Percentiles rank a stretch among this genome's conserved stretches.
phyloP scores from a whole-genome alignment of 2,797 vertebrate genomes.

The Helicolenus hilgendorfi region DNA sequence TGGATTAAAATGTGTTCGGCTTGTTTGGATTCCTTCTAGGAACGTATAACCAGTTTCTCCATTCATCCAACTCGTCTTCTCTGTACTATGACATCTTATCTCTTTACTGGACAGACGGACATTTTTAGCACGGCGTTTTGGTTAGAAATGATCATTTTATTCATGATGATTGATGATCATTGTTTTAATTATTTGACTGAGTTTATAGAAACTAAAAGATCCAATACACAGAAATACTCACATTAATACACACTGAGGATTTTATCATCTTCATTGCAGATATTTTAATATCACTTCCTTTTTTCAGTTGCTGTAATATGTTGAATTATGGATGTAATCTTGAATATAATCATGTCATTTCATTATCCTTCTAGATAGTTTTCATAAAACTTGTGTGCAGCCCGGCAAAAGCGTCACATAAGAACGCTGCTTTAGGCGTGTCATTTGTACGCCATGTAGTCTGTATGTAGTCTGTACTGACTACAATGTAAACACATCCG shows the following conservation, averaged over 20 bases:
- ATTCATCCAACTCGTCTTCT: not conserved
- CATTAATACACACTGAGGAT: not conserved
- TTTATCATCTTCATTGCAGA: not conserved
- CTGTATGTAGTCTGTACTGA: no score
- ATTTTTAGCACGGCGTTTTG: not conserved
- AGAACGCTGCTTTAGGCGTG: no score
- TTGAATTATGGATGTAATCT: not conserved
- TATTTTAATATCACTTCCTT: not conserved
- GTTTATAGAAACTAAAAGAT: not conserved
- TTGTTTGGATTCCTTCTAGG: conserved; percentile 63
- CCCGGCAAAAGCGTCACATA: no score
- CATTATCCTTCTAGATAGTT: not conserved
- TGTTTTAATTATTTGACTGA: not conserved
- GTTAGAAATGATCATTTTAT: not conserved
- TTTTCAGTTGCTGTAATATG: not conserved
- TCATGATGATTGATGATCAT: no score
- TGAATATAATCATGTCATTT: not conserved
- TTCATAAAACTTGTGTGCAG: not conserved
- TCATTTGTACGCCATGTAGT: not conserved
- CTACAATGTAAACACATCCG: no score
- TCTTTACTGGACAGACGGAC: not conserved
- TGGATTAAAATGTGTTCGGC: conserved; percentile 60
- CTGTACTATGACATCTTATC: not conserved
- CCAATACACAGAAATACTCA: not conserved
- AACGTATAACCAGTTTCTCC: conserved; percentile 29